phyloP scores from a whole-genome alignment of 37 sponge, comb jelly and placozoan species.

The Corticium candelabrum region DNA sequence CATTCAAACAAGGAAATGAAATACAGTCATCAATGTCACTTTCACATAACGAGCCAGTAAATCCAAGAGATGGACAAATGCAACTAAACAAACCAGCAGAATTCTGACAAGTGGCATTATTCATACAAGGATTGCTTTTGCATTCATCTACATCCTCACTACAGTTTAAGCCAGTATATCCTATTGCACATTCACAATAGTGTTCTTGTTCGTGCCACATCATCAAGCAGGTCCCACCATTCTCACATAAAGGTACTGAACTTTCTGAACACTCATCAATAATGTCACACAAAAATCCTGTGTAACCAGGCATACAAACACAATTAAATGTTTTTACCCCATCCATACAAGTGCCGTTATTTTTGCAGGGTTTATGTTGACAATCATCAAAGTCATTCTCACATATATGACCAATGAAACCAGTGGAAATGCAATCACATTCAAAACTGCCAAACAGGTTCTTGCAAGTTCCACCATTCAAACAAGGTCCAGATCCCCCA shows the following conservation, averaged over 20 bases:
- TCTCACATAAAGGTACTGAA: not conserved
- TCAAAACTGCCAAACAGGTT: conserved; percentile 5
- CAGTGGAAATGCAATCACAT: conserved; percentile 11
- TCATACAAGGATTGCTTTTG: not conserved
- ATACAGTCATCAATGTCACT: conserved; percentile 16
- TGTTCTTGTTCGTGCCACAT: not conserved
- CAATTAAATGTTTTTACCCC: conserved; percentile 11
- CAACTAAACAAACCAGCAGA: conserved; percentile 5
- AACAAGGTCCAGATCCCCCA: conserved; percentile 14
- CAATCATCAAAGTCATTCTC: conserved; percentile 23
- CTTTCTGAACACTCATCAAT: not conserved
- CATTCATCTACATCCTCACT: conserved; percentile 2
- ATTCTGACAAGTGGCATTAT: conserved; percentile 8
- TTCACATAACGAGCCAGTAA: conserved; percentile 11
- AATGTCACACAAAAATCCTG: conserved; percentile 5
- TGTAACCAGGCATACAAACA: conserved; percentile 17
- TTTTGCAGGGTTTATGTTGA: conserved; percentile 35
- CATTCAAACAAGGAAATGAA: conserved; percentile 5
- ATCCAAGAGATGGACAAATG: conserved; percentile 10
- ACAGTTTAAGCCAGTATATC: conserved; percentile 17
- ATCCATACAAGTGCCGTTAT: conserved; percentile 44
- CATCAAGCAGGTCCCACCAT: conserved; percentile 9
- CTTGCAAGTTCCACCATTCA: conserved; percentile 17
- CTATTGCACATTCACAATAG: conserved; percentile 12
- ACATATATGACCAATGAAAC: conserved; percentile 19